These are phyloP conservation scores for Colletes gigas DNA, from an alignment of 1,140 invertebrate species.

Conservation along the genomic window DNA sequence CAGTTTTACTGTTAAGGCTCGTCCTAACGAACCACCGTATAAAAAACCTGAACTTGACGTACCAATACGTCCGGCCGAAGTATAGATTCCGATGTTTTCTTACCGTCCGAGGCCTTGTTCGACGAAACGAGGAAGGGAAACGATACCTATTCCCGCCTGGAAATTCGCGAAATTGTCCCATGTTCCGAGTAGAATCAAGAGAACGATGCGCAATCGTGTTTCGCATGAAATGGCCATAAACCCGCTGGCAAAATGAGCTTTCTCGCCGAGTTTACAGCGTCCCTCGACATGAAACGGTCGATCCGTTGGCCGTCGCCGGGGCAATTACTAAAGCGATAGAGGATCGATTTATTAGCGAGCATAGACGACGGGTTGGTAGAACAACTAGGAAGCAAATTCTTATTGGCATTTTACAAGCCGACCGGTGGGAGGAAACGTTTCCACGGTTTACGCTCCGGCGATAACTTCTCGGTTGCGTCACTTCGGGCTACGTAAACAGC, in stretches of 20 bases:
- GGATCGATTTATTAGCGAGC: not conserved
- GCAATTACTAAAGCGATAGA: not conserved
- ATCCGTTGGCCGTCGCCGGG: not conserved
- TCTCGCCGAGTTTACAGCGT: not conserved
- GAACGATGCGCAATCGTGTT: slow-evolving; percentile 34
- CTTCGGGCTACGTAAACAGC: slow-evolving; percentile 48
- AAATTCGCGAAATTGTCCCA: slow-evolving; percentile 35
- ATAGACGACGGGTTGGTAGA: not conserved
- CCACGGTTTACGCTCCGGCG: not conserved
- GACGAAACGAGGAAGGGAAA: slow-evolving; percentile 36
- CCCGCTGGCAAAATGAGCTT: not conserved
- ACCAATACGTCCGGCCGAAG: slow-evolving; percentile 38
- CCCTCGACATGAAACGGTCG: not conserved
- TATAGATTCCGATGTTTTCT: slow-evolving; percentile 35
- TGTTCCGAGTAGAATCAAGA: slow-evolving; percentile 29
- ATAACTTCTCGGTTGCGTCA: slow-evolving; percentile 23
- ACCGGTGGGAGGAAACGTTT: not conserved
- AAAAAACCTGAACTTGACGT: slow-evolving; percentile 53
- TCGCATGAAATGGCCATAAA: slow-evolving; percentile 27
- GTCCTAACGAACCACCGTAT: slow-evolving; percentile 48
- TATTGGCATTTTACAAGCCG: not conserved
- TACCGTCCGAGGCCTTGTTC: slow-evolving; percentile 24
- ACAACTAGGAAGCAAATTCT: not conserved
- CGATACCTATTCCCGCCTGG: slow-evolving; percentile 27
- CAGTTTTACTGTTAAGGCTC: slow-evolving; percentile 52